Base-by-base conservation (phyloP, 2,113 vertebrate genomes). In the Paraplagusia blochii region DNA sequence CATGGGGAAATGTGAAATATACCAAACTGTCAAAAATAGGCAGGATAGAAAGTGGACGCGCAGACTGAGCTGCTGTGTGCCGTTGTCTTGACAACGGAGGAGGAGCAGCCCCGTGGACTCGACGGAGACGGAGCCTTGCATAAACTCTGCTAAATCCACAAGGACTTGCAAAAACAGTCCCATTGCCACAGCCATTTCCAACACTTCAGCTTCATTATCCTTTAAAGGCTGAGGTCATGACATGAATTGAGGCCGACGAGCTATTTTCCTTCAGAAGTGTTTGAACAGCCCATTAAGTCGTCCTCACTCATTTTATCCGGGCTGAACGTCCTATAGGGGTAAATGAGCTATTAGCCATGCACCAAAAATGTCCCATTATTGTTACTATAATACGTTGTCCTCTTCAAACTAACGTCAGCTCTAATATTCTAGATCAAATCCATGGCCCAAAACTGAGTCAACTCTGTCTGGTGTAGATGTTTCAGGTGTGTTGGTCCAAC, bases 81-180 rank as follows among this genome's bases (percentile, higher is more conserved):
- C 36, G 82, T 87, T 74, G 82, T 80, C 85, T 80, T 87, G 82
- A 82, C 85, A 79, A 87, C 79, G 74, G 72, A 74, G 57, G 52
- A 51, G 58, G 78, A 74, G 65, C 47, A 70, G 62, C 43, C 51
- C 64, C 57, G 53, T 46, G 53, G 49, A 70, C 58, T 45, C 17
- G 66, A 62, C 52, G 54, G 45, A 48, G 50, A 66, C 42, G 40
- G 56, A 69, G 62, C 65, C 43, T 9, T 12, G 39, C 9, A 17
- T n/a, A 57, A 61, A 56, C 44, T 53, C 70, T 59, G 69, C 54
- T 54, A 85, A 71, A 65, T 38, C 35, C 33, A 49, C 5, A 55
- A 48, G 29, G 59, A 17, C 18, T 58, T n/a, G 40, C 43, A 62
- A 1, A 7, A 44, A 55, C 39, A 49, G 33, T 36, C 40, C 58